These are phyloP conservation scores for Tethea ocularis DNA, from an alignment of 2,888 invertebrate genomes.

Conservation along the genomic window DNA sequence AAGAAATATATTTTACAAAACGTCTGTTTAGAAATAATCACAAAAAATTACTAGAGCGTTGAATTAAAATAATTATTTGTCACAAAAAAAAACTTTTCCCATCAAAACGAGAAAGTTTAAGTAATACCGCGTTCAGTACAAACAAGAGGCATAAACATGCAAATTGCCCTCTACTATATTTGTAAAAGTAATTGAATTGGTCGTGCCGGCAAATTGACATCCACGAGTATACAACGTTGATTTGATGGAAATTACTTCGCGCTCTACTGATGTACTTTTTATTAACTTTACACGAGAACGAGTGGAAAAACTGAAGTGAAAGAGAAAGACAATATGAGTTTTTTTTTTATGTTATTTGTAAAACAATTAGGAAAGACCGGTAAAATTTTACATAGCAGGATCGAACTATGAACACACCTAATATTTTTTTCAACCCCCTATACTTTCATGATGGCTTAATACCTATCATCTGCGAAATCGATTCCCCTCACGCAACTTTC, in stretches of 20 bases:
- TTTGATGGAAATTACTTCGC: slow-evolving; percentile 67
- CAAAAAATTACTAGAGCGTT: slow-evolving; percentile 3
- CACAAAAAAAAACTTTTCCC: slow-evolving; percentile 22
- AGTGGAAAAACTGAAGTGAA: background rate
- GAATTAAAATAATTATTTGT: slow-evolving; percentile 25
- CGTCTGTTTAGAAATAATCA: background rate
- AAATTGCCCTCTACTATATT: slow-evolving; percentile 71
- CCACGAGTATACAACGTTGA: slow-evolving; percentile 52
- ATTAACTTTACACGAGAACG: slow-evolving; percentile 16
- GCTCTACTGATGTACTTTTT: slow-evolving; percentile 30
- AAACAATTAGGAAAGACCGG: too few species aligned
- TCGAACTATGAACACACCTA: too few species aligned
- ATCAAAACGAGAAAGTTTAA: slow-evolving; percentile 54
- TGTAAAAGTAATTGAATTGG: slow-evolving; percentile 78
- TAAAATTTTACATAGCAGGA: too few species aligned
- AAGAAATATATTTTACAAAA: too few species aligned
- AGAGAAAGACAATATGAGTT: background rate
- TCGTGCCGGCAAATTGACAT: slow-evolving; percentile 59
- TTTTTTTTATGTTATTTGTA: background rate
- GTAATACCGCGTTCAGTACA: slow-evolving; percentile 44
- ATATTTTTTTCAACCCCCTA: too few species aligned
- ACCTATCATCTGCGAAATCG: too few species aligned
- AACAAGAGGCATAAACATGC: slow-evolving; percentile 66
- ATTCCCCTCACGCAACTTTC: too few species aligned
- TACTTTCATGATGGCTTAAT: too few species aligned